A percentile compares a stretch with the other conserved stretches of the same genome.
Evolutionary conservation across 2,888 invertebrate species (phyloP).

Genomic region (Parnassius glacialis): DNA sequence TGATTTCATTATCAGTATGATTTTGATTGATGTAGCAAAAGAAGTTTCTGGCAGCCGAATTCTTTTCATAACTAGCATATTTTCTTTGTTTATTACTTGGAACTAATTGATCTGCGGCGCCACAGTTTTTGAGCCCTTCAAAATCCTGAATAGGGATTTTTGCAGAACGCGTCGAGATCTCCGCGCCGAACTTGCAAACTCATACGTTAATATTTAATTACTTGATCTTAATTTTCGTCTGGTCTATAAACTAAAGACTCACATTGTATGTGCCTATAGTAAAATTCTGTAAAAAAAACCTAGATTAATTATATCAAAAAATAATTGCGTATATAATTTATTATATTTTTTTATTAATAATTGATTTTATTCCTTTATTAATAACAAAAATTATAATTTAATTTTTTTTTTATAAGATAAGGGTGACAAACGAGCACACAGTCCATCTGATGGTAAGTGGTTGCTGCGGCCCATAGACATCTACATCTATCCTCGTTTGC

Average conservation of each 20-base stretch:
- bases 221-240: conserved; percentile 9
- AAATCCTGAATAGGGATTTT: conserved; percentile 40
- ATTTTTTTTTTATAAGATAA: too few relatives aligned
- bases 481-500: too few relatives aligned
- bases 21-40: conserved; percentile 79
- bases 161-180: conserved; percentile 33
- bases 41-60: conserved; percentile 71
- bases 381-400: too few relatives aligned
- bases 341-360: too few relatives aligned
- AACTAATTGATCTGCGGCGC: conserved; percentile 77
- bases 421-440: too few relatives aligned
- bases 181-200: conserved; percentile 5
- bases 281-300: too few relatives aligned
- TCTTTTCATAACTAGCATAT: conserved; percentile 71
- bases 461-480: too few relatives aligned
- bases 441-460: too few relatives aligned
- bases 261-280: too few relatives aligned
- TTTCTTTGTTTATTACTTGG: conserved; percentile 76
- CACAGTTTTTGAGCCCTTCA: conserved; percentile 63
- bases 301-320: too few relatives aligned
- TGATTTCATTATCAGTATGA: conserved; percentile 81
- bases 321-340: too few relatives aligned
- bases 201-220: conserved; percentile 23
- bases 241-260: not conserved
- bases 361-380: too few relatives aligned